These are phyloP conservation scores for Engystomops pustulosus DNA, from an alignment of 2,113 vertebrate genomes.

Conservation along the genomic window DNA sequence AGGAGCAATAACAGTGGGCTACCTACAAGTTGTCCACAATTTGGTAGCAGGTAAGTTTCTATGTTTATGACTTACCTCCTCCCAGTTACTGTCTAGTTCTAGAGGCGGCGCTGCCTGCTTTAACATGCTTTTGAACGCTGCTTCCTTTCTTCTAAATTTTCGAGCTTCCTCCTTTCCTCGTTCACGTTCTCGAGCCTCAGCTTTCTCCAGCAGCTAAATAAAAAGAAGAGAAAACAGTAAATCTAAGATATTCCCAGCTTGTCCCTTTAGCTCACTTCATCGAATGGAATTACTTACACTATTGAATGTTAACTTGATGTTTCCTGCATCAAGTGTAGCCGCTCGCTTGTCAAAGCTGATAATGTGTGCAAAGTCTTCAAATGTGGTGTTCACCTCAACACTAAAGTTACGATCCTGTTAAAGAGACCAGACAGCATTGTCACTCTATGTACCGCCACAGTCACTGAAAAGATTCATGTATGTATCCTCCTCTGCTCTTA, in stretches of 20 bases:
- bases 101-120: constrained; percentile 74
- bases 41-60: not conserved
- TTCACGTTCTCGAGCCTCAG: constrained; percentile 74
- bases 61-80: constrained; percentile 72
- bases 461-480: no score
- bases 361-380: constrained; percentile 77
- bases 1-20: no score
- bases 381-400: constrained; percentile 76
- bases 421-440: not conserved
- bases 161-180: constrained; percentile 76
- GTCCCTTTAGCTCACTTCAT: not conserved
- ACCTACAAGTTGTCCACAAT: not conserved
- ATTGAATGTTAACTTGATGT: constrained; percentile 78
- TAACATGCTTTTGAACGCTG: constrained; percentile 76
- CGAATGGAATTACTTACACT: constrained; percentile 68
- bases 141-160: constrained; percentile 73
- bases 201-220: constrained; percentile 74
- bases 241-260: not conserved
- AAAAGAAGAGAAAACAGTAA: constrained; percentile 21
- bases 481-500: not conserved
- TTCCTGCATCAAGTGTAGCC: constrained; percentile 76
- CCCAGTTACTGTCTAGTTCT: constrained; percentile 72
- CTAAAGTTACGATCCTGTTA: constrained; percentile 73
- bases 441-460: not conserved
- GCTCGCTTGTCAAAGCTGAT: constrained; percentile 79